These are phyloP conservation scores for Isaurus tuberculatus DNA, from an alignment of 92 coral and sea anemone genomes.

Conservation along the genomic window DNA sequence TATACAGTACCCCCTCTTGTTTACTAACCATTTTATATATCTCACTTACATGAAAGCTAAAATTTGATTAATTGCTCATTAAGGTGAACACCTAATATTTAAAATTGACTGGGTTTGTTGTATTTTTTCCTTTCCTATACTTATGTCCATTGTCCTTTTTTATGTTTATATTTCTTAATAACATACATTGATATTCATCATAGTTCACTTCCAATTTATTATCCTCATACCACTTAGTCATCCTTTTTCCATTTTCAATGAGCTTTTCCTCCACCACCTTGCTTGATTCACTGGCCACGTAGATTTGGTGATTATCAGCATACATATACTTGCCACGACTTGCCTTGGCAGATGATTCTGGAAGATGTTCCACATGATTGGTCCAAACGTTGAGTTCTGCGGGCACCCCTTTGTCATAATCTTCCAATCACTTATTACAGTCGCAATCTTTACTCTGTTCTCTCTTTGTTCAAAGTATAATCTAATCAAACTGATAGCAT, in stretches of 20 bases:
- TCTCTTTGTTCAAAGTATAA: conserved; percentile 28
- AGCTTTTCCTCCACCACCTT: conserved; percentile 34
- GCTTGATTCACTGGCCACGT: conserved; percentile 43
- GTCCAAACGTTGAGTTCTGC: conserved; percentile 39
- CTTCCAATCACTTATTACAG: conserved; percentile 12
- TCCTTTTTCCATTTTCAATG: conserved; percentile 37
- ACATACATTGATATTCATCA: conserved; percentile 37
- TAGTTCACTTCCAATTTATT: conserved; percentile 41
- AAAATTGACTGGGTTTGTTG: neutral
- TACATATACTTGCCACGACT: neutral
- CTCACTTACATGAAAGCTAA: neutral
- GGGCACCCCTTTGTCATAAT: conserved; percentile 34
- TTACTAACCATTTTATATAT: neutral
- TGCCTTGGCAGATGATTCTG: conserved; percentile 10
- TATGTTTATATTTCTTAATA: neutral
- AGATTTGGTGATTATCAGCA: conserved; percentile 58
- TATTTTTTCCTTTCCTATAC: neutral
- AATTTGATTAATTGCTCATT: neutral
- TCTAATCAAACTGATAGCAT: conserved; percentile 24
- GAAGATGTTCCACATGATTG: conserved; percentile 38
- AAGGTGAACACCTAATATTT: neutral
- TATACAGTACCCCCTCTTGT: no score
- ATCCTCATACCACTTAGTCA: conserved; percentile 49
- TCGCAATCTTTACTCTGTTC: conserved; percentile 28
- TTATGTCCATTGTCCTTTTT: neutral